Base-by-base conservation (phyloP, 2,888 invertebrate genomes). In the Sphecodes monilicornis region DNA sequence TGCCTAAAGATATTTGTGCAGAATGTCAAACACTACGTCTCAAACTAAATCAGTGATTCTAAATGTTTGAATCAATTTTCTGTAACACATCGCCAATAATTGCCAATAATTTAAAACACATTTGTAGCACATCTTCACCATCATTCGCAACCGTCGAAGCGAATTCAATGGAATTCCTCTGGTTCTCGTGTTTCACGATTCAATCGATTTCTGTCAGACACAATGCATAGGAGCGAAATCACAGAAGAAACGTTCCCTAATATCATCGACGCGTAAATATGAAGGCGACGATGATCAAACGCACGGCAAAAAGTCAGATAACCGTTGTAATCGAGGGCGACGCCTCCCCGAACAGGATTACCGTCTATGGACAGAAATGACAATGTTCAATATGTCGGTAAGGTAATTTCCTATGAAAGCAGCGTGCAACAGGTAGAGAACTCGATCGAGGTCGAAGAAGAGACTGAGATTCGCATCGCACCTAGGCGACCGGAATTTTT, bases 341-440 rank as follows among this genome's bases (percentile, higher is more conserved):
- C 78, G 64, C 76, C 73, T 76, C 73, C 39, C 81, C 69, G 74
- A 76, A 79, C 77, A 36, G 70, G 76, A 76, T 86, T 81, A 85
- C 72, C 68, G 60, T 70, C 66, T 57, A 75, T 78, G 78, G 78
- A 86, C 85, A 85, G 81, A 50, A 85, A 82, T 81, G 86, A 85
- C 85, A 72, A 74, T 85, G 85, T 85, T 81, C 85, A 68, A 86
- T 86, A 84, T 78, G 86, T 78, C 86, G 86, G 86, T 85, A 89
- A 82, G 82, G 86, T 84, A 81, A 84, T 81, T 86, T 89, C 73
- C 88, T 85, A 70, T 50, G 78, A 86, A 86, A 80, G 83, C 87
- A 88, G 50, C 78, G 86, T 78, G 89, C 89, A 89, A 89, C 89
- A 89, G 89, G 89, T 89, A 89, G 89, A 80, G 83, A 76, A 82